Conservation (phyloP, 2,888 invertebrate genomes). For the Electrophaes corylata region DNA sequence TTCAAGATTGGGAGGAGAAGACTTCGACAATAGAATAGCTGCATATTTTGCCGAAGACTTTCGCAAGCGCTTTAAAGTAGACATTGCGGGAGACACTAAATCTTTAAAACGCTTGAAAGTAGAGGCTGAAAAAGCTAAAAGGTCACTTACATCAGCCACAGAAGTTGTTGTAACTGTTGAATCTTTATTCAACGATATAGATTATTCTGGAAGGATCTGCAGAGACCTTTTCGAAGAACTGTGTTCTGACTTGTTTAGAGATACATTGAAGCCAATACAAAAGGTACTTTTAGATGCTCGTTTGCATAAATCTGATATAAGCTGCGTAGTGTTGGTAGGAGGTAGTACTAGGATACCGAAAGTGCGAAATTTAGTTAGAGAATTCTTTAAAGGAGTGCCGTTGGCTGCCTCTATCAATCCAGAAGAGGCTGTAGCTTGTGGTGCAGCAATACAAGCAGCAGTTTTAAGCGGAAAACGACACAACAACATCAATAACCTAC, state of each 20-base stretch:
- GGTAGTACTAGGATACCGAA: slow-evolving; percentile 71
- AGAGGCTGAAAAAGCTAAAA: slow-evolving; percentile 64
- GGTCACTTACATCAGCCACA: slow-evolving; percentile 53
- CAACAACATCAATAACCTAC: slow-evolving; percentile 51
- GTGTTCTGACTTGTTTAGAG: slow-evolving; percentile 67
- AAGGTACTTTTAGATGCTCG: slow-evolving; percentile 57
- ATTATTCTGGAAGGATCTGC: slow-evolving; percentile 57
- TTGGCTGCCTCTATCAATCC: slow-evolving; percentile 61
- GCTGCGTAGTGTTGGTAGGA: slow-evolving; percentile 62
- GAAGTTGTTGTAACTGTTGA: slow-evolving; percentile 59
- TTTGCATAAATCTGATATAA: slow-evolving; percentile 55
- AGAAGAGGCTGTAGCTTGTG: slow-evolving; percentile 69
- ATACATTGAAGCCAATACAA: slow-evolving; percentile 55
- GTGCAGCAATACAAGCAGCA: slow-evolving; percentile 71
- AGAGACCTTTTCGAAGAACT: slow-evolving; percentile 64
- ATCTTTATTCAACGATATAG: slow-evolving; percentile 55
- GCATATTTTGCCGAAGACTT: slow-evolving; percentile 67
- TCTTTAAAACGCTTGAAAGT: slow-evolving; percentile 56
- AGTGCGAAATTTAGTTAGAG: slow-evolving; percentile 54
- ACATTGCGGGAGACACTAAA: slow-evolving; percentile 49
- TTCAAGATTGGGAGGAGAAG: slow-evolving; percentile 65
- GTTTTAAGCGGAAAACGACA: slow-evolving; percentile 53
- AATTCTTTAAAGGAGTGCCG: slow-evolving; percentile 56
- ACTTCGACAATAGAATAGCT: slow-evolving; percentile 69
- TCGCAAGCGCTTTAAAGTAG: slow-evolving; percentile 53